phyloP scores from a whole-genome alignment of 1,140 invertebrate genomes.

The Apis laboriosa region DNA sequence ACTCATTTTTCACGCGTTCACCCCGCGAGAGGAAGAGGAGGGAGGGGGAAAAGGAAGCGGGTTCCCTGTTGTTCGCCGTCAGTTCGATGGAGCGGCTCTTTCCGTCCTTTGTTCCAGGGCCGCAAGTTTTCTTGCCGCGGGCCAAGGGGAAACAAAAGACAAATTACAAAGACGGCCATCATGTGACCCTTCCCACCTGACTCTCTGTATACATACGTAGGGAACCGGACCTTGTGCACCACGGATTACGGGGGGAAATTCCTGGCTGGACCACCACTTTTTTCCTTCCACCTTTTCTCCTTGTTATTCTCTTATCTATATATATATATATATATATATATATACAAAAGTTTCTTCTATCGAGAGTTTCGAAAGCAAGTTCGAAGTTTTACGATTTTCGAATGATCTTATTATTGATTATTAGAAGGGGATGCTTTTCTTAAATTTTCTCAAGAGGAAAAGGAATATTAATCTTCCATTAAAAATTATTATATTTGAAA shows the following conservation, averaged over 20 bases:
- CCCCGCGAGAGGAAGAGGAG: constrained; percentile 24
- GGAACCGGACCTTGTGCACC: constrained; percentile 40
- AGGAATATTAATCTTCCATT: no score
- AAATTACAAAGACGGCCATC: constrained; percentile 77
- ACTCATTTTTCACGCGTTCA: constrained; percentile 78
- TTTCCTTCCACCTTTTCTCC: background rate
- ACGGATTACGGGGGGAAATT: constrained; percentile 6
- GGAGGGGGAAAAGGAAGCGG: constrained; percentile 31
- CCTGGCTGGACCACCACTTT: background rate
- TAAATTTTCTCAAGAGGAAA: no score
- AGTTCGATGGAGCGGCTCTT: constrained; percentile 64
- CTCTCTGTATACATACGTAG: constrained; percentile 43
- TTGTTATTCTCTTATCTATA: background rate
- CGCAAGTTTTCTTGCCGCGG: constrained; percentile 70
- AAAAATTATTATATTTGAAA: no score
- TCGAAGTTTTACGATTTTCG: no score
- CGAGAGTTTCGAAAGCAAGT: no score
- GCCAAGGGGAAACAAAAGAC: constrained; percentile 77
- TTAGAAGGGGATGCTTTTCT: no score
- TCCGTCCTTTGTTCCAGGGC: constrained; percentile 75
- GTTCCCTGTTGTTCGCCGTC: constrained; percentile 47
- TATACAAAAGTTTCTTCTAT: no score
- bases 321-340: no score
- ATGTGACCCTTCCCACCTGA: constrained; percentile 78
- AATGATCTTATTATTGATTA: no score